Base-by-base conservation (phyloP, 2,113 vertebrate species). In the Terrapene triunguis region DNA sequence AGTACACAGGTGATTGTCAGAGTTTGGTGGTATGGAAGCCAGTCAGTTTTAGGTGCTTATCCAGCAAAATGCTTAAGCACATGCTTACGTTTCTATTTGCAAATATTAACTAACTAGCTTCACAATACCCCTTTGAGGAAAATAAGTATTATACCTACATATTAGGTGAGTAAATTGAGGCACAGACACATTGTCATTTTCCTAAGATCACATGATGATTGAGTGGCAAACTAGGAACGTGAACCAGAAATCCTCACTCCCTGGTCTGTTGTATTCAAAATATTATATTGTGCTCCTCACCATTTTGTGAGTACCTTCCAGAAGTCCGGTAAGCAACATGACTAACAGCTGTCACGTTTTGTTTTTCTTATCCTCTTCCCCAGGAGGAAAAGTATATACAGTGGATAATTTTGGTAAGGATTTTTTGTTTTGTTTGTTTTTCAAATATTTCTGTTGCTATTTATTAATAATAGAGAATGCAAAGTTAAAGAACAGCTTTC, bases 221-320 rank as follows among this genome's bases (percentile, higher is more conserved):
- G 38, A 0, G 4, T 72, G 51, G 5, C 5, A 84, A 48, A 47
- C 4, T 48, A 72, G 14, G 54, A 82, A 27, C 1, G 65, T 2
- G 32, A 89, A 50, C 14, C 2, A 78, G 6, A 0, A 1, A 53
- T 91, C 12, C 5, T 19, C 1, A 16, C 1, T 5, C 1, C 29
- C 55, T 83, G 1, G 22, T 19, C 0, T 92, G 6, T 11, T 88
- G 8, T 10, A 4, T 47, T 83, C 35, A 12, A 21, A 8, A 32
- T 89, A 59, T 81, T 16, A 79, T 90, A 65, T 81, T 11, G 53
- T 1, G 38, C 1, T 55, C 10, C 85, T 80, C 35, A 76, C 19
- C 47, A 5, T 25, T 32, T 35, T 1, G 24, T 89, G 55, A 92
- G 4, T 0, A 24, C 8, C 51, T 12, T 79, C 2, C 85, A 78